Base-by-base conservation (phyloP, 2,888 invertebrate species). In the Leptopterna dolabrata region DNA sequence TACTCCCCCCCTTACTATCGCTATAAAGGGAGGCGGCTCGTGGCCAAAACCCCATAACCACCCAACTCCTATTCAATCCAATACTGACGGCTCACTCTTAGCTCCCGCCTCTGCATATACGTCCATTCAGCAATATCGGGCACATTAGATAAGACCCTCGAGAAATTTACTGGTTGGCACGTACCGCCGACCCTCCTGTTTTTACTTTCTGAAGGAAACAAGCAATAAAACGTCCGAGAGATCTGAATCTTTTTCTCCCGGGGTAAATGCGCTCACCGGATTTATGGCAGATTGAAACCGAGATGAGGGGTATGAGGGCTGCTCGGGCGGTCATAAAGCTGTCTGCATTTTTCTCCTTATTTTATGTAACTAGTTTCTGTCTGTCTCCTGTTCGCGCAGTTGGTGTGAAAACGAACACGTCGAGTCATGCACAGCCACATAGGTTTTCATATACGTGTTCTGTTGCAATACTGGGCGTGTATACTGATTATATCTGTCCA, bases 41-140 rank as follows among this genome's bases (percentile, higher is more conserved):
- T 24, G 63, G 63, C 63, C 63, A 63, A 63, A 63, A 63, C n/a
- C 55, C 55, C 55, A 55, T 55, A 55, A 63, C 63, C 63, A 63
- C 63, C 63, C 63, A 9, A 27, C 63, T 63, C 55, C 55, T 19
- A 55, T 55, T 55, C 63, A 63, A 63, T 63, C 63, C 63, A 63
- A 63, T 63, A 63, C 63, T 63, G 63, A 63, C 63, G 63, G 63
- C 19, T 24, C 63, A 24, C 63, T 63, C 19, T 24, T 9, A 19
- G 24, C 24, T 43, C 19, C 24, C 24, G 63, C 19, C 24, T 43
- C 41, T 78, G 78, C 78, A 78, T 78, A 78, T 78, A 41, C 43
- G 78, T 78, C 16, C 78, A 78, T 78, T 78, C 78, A 78, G 78
- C 78, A 78, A 78, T 78, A 78, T 78, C 45, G 78, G 78, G 45